Evolutionary conservation across 2,888 invertebrate genomes (phyloP), one percentile per base, ranked within the genome.

Genomic region (Molorchus minor): DNA sequence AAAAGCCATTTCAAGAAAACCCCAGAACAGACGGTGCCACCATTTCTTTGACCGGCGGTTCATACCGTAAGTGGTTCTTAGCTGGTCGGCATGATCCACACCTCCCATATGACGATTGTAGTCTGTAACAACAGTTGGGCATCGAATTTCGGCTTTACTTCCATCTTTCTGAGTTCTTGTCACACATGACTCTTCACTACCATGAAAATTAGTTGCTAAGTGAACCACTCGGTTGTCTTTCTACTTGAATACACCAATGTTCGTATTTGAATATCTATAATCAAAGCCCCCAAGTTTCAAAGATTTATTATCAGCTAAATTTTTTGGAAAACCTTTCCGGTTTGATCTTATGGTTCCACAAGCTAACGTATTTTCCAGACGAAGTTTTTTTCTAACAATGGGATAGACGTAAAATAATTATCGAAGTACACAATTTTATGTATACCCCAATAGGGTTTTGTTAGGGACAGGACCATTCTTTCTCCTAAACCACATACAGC

Each of bases 21-120:
- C 68, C 43, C 52, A 71, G 57, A 72, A 72, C 16, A 73, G 41
- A 38, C 66, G 17, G 56, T 71, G 70, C 71, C 71, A 72, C 71
- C 69, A 74, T 57, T 72, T 72, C 36, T 49, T 30, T 10, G 62
- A 58, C 19, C 62, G 21, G 13, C 62, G n/a, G 15, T 40, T 47
- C 13, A 58, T 35, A 35, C 47, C 36, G 40, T 61, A 61, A n/a
- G 54, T 25, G 15, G 17, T 2, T 4, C 54, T 29, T 12, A 57
- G 20, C 12, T 45, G 41, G 46, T 60, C 57, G 12, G 57, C 60
- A 4, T 38, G 43, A 25, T 61, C 58, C 10, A 59, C 61, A 33
- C 44, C 57, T n/a, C 56, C 56, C 64, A 61, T 64, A 33, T 51
- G 33, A 13, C 16, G 36, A 43, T 61, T 61, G 17, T 61, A 59